Percentiles rank a stretch among this genome's conserved stretches.
Evolutionary conservation across 1,140 invertebrate species (phyloP).

Genomic region (Popillia japonica): DNA sequence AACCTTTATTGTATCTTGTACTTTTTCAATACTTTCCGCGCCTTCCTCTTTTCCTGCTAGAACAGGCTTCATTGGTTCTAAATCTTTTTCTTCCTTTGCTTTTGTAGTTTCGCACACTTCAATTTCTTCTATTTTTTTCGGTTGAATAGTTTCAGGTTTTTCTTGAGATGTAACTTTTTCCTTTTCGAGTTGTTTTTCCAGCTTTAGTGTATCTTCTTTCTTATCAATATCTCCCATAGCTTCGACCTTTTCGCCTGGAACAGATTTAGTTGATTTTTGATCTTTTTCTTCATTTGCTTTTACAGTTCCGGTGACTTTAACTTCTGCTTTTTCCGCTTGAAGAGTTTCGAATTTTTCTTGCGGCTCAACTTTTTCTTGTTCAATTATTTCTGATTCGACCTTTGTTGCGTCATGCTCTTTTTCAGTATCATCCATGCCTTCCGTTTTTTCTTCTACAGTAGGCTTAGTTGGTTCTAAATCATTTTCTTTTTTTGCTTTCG

Average conservation of each 20-base stretch:
- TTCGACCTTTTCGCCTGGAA: neutral
- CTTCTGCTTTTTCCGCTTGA: neutral
- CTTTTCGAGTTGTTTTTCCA: neutral
- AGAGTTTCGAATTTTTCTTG: neutral
- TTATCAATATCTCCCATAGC: neutral
- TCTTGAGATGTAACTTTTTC: neutral
- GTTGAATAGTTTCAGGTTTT: neutral
- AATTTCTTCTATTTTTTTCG: neutral
- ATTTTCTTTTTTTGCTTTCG: neutral
- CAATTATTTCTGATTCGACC: neutral
- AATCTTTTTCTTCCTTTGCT: neutral
- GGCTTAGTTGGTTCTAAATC: neutral
- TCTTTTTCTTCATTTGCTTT: constrained; percentile 11
- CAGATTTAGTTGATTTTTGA: neutral
- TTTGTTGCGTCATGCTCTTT: constrained; percentile 7
- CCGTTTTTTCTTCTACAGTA: neutral
- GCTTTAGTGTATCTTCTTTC: neutral
- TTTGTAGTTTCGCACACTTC: neutral
- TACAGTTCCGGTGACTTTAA: neutral
- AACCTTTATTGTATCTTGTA: constrained; percentile 13
- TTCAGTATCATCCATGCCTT: neutral
- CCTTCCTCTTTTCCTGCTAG: neutral
- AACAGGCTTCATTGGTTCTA: neutral
- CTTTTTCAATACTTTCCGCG: neutral
- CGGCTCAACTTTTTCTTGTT: neutral